A percentile compares a stretch with the other conserved stretches of the same genome.
Evolutionary conservation across 1,140 invertebrate genomes (phyloP).

Genomic region (Orussus abietinus): DNA sequence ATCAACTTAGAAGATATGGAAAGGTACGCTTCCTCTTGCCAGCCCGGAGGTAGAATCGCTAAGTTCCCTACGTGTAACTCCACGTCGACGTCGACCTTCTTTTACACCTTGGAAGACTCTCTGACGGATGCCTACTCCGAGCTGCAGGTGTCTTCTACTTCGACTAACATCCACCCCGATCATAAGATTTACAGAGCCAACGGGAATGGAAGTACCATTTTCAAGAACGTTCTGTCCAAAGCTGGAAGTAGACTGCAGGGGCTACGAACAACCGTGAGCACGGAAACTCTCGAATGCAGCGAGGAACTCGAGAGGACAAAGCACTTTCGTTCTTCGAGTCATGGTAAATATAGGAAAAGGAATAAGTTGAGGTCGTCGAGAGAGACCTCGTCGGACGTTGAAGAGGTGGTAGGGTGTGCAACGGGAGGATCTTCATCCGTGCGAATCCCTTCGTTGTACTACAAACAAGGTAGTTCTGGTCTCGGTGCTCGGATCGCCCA

Average conservation of each 20-base stretch:
- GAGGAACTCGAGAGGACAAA: constrained; percentile 41
- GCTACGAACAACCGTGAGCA: constrained; percentile 41
- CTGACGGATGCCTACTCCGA: constrained; percentile 52
- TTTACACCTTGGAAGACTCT: constrained; percentile 47
- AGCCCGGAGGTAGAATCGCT: constrained; percentile 47
- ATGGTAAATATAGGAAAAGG: constrained; percentile 31
- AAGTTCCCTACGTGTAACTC: constrained; percentile 43
- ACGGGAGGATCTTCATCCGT: constrained; percentile 13
- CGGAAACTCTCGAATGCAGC: constrained; percentile 48
- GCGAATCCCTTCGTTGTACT: constrained; percentile 40
- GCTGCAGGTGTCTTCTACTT: constrained; percentile 35
- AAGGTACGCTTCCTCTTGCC: constrained; percentile 53
- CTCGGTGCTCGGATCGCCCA: constrained; percentile 82
- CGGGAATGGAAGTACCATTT: constrained; percentile 19
- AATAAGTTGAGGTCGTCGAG: constrained; percentile 24
- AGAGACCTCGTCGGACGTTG: constrained; percentile 40
- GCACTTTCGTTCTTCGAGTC: constrained; percentile 30
- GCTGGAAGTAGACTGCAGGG: constrained; percentile 43
- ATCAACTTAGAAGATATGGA: constrained; percentile 58
- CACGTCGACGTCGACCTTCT: constrained; percentile 37
- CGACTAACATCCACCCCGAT: constrained; percentile 65
- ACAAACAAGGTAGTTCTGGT: constrained; percentile 76
- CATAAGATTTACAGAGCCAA: constrained; percentile 70
- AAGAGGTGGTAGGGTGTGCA: constrained; percentile 37
- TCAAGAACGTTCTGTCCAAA: constrained; percentile 42